Percentiles rank a stretch among this genome's conserved stretches.
These are phyloP conservation scores for Diadumene lineata DNA, from an alignment of 92 coral and sea anemone species.

Conservation along the genomic window DNA sequence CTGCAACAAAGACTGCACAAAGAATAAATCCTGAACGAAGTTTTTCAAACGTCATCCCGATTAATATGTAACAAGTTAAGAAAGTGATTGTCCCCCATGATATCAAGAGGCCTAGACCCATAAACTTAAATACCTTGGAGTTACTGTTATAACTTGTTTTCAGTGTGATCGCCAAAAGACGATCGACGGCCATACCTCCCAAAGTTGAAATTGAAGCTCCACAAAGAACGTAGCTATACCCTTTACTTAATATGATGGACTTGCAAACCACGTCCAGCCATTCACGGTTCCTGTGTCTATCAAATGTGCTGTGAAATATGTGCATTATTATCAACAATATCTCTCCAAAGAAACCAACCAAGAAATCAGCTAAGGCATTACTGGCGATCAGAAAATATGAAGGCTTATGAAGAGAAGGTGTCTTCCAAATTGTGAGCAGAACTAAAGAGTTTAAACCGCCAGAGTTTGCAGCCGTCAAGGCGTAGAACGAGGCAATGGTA, in stretches of 20 bases:
- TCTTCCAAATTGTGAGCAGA: slow-evolving; percentile 16
- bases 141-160: not conserved
- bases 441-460: not conserved
- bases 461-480: not conserved
- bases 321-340: not conserved
- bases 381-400: slow-evolving; percentile 10
- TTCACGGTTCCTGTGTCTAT: not conserved
- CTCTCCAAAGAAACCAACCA: slow-evolving; percentile 2
- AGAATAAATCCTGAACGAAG: not conserved
- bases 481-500: not conserved
- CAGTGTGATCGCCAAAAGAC: not conserved
- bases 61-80: not conserved
- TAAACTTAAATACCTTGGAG: not conserved
- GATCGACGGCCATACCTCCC: not conserved
- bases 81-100: not conserved
- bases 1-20: not conserved
- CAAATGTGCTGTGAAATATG: not conserved
- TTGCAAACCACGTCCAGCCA: not conserved
- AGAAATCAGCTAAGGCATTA: slow-evolving; percentile 16
- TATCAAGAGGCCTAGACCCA: not conserved
- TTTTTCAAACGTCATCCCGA: not conserved
- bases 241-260: not conserved
- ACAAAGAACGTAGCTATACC: not conserved
- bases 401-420: slow-evolving; percentile 9
- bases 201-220: not conserved